Conservation (phyloP, 2,113 vertebrate genomes). For the Ceuthmochares aereus region DNA sequence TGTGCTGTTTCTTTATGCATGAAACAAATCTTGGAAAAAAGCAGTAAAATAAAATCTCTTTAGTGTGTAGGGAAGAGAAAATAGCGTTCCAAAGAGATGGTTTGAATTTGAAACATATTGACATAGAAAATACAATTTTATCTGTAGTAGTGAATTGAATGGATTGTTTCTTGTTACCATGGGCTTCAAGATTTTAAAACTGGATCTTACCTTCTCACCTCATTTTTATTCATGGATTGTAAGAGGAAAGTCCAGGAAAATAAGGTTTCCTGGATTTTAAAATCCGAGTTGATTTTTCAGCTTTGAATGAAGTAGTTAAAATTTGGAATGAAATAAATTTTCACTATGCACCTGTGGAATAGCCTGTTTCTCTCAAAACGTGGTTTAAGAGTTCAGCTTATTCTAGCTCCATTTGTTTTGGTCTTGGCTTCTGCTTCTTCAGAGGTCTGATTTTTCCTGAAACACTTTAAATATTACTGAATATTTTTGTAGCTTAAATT, state of each 20-base stretch:
- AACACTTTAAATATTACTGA: not conserved
- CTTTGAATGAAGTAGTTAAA: slow-evolving; percentile 31
- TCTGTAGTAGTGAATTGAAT: slow-evolving; percentile 41
- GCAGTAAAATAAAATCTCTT: not conserved
- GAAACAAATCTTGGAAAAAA: not conserved
- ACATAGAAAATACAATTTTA: not conserved
- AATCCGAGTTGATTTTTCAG: slow-evolving; percentile 48
- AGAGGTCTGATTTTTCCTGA: not conserved
- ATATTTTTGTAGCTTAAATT: not conserved
- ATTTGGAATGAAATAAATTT: slow-evolving; percentile 8
- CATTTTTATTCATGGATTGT: slow-evolving; percentile 41
- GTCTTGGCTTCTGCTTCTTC: not conserved
- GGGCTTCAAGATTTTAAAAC: not conserved
- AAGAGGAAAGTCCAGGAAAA: slow-evolving; percentile 27
- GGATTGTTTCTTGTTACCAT: not conserved
- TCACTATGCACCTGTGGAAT: not conserved
- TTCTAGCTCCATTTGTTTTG: not conserved
- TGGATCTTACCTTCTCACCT: slow-evolving; percentile 30
- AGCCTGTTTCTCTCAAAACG: not conserved
- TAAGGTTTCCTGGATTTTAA: slow-evolving; percentile 23
- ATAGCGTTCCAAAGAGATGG: not conserved
- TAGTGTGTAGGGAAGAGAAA: not conserved
- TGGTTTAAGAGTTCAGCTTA: not conserved
- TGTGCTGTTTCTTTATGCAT: not conserved
- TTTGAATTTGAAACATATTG: slow-evolving; percentile 31